Evolutionary conservation across 2,113 vertebrate species (phyloP).

Genomic region (Actinemys pallida): DNA sequence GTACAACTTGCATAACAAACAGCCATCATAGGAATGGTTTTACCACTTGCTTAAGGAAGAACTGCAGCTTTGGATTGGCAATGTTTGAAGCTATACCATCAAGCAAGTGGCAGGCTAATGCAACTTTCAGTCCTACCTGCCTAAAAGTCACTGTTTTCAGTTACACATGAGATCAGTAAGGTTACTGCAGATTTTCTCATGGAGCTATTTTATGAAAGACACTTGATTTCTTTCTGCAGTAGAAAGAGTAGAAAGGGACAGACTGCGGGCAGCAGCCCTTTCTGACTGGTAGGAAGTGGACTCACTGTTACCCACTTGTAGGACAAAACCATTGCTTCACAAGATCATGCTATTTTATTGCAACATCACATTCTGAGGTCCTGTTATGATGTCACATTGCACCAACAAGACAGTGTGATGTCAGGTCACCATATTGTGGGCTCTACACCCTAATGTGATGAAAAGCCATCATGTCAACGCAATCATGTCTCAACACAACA

Average conservation of each 20-base stretch:
- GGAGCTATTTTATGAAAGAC: neutral
- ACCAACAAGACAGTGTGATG: neutral
- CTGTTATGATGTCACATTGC: neutral
- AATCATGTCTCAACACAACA: neutral
- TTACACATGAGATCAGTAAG: neutral
- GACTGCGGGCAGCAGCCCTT: neutral
- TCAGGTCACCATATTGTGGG: neutral
- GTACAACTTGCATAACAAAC: rapidly evolving
- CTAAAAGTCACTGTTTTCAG: rapidly evolving
- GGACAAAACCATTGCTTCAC: rapidly evolving
- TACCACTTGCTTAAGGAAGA: neutral
- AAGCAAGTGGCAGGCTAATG: rapidly evolving
- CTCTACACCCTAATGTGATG: neutral
- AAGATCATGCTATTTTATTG: neutral
- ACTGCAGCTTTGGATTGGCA: rapidly evolving
- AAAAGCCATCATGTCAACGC: neutral
- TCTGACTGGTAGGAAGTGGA: rapidly evolving
- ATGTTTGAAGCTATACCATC: neutral
- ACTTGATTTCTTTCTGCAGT: slow-evolving; percentile 25
- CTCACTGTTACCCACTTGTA: rapidly evolving
- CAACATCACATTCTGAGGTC: neutral
- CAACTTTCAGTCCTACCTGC: neutral
- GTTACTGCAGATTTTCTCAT: slow-evolving; percentile 39
- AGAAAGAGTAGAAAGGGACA: slow-evolving; percentile 49
- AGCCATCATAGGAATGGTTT: neutral